These are phyloP conservation scores for Polyploca ridens DNA, from an alignment of 2,888 invertebrate genomes.

Conservation along the genomic window DNA sequence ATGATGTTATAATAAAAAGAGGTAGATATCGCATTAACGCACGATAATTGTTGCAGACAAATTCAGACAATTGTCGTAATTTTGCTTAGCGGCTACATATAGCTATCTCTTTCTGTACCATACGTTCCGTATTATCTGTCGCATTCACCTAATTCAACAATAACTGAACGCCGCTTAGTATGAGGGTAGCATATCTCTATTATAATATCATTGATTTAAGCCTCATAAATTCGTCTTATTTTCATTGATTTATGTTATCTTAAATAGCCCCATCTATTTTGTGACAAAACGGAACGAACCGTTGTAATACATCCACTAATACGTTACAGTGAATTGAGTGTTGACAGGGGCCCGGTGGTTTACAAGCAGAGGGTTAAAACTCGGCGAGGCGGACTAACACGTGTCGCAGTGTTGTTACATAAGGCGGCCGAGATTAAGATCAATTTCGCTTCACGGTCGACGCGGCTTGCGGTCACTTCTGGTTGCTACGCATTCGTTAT, in stretches of 20 bases:
- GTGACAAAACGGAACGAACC: neutral
- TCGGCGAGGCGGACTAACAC: constrained; percentile 13
- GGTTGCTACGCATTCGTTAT: constrained; percentile 16
- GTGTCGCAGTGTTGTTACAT: constrained; percentile 11
- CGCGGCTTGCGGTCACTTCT: constrained; percentile 11
- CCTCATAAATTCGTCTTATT: neutral
- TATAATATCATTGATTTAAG: too few relatives aligned
- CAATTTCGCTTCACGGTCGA: constrained; percentile 32
- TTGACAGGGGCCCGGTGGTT: constrained; percentile 29
- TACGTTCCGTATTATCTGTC: too few relatives aligned
- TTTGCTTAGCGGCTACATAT: too few relatives aligned
- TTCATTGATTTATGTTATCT: neutral
- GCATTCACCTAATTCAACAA: too few relatives aligned
- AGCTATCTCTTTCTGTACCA: too few relatives aligned
- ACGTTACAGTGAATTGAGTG: constrained; percentile 29
- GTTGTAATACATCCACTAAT: constrained; percentile 16
- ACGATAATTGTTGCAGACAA: too few relatives aligned
- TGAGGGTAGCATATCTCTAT: too few relatives aligned
- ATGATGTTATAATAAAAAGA: too few relatives aligned
- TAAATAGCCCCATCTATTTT: neutral
- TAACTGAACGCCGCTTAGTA: too few relatives aligned
- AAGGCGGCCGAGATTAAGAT: constrained; percentile 34
- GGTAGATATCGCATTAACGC: too few relatives aligned
- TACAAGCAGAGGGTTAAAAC: constrained; percentile 16
- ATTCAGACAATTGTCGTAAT: too few relatives aligned